Base-by-base conservation (phyloP, 2,113 vertebrate species). In the Semicossyphus pulcher region DNA sequence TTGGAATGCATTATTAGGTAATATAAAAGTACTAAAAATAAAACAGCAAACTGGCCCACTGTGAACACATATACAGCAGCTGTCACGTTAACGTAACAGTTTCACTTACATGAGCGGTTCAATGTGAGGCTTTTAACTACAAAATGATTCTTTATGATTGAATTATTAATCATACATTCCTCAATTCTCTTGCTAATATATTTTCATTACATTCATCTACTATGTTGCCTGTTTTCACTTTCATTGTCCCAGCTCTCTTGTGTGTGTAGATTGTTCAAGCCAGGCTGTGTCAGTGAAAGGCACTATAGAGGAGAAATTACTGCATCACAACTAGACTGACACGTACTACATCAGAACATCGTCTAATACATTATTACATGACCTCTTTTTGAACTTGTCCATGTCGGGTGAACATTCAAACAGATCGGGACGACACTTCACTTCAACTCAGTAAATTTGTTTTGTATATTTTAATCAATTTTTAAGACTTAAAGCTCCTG, bases 281-380 rank as follows among this genome's bases (percentile, higher is more conserved):
- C 84, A 83, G 61, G 72, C 83, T 76, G 85, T 65, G 72, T 83
- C 86, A 89, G 86, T 75, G 67, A 82, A 91, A 92, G 91, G 91
- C 89, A 92, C 89, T 86, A 78, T 70, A 73, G 76, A 84, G 77
- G 72, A 83, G 57, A 85, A 77, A 72, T 73, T 56, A 91, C 86
- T 89, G 86, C 86, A 86, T 80, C 79, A 87, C 81, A 81, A 81
- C 84, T 71, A 87, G 44, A 88, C 64, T 52, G 52, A 86, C 74
- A 81, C 5, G 84, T 12, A 58, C 59, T 60, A 83, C 81, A 79
- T 77, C 70, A 69, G 44, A 85, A 83, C 78, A 71, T 80, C 49
- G 64, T 54, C 78, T 70, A 79, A 61, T 10, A 89, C 56, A 29
- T 57, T 20, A 80, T 68, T 66, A 74, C 60, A 73, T 51, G 45